Evolutionary conservation across 2,113 vertebrate species (phyloP).

Genomic region (Eolophus roseicapilla): DNA sequence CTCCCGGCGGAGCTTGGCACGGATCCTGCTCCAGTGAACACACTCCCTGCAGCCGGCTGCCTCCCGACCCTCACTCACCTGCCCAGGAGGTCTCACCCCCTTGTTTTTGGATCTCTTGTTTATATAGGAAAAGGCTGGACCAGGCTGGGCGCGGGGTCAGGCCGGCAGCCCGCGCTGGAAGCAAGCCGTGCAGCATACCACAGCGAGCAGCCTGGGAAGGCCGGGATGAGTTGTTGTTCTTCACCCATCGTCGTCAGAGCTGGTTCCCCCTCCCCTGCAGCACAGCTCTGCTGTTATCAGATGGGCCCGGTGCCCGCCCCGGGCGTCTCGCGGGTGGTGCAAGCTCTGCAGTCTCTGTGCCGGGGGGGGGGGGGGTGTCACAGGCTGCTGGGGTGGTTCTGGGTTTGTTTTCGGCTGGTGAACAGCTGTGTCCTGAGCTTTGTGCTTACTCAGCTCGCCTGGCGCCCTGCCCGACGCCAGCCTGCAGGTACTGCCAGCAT

Average conservation of each 20-base stretch:
- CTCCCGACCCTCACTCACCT: accelerated
- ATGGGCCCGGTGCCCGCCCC: background rate
- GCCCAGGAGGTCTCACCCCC: background rate
- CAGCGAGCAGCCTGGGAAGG: background rate
- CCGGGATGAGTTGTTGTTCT: background rate
- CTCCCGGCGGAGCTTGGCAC: accelerated
- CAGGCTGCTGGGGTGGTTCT: background rate
- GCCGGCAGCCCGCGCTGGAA: background rate
- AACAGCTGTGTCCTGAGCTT: constrained; percentile 34
- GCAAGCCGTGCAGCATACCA: background rate
- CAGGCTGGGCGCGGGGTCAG: accelerated
- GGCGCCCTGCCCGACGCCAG: background rate
- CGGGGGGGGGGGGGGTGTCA: background rate
- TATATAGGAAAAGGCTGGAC: background rate
- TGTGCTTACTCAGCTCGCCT: constrained; percentile 37
- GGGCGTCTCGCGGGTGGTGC: background rate
- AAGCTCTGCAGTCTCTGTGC: background rate
- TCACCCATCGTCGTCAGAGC: background rate
- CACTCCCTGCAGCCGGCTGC: background rate
- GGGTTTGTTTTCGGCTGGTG: background rate
- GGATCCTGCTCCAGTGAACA: accelerated
- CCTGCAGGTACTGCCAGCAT: background rate
- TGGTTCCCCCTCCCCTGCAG: background rate
- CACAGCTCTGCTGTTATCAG: background rate
- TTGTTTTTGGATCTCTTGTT: background rate